These are phyloP conservation scores for Rana temporaria DNA, from an alignment of 2,113 vertebrate species.

Conservation along the genomic window DNA sequence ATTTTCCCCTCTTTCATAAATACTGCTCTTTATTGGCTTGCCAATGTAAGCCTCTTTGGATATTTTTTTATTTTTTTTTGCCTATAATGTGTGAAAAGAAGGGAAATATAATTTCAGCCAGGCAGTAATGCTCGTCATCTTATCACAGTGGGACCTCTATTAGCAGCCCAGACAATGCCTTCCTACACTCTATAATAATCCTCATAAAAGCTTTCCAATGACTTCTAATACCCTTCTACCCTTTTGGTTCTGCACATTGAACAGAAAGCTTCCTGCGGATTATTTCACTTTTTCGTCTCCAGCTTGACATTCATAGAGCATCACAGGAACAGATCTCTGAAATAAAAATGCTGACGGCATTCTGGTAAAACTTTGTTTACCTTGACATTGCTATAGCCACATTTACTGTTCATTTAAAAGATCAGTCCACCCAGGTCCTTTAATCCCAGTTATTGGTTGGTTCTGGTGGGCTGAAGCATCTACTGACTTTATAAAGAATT, in stretches of 20 bases:
- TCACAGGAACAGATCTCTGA: conserved; percentile 13
- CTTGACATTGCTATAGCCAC: background rate
- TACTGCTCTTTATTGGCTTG: background rate
- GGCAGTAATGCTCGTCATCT: conserved; percentile 41
- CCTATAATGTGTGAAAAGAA: conserved; percentile 12
- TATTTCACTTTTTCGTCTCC: conserved; percentile 40
- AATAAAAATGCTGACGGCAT: background rate
- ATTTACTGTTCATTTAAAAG: no score
- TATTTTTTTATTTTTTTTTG: conserved; percentile 10
- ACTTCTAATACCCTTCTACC: conserved; percentile 46
- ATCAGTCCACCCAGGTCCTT: no score
- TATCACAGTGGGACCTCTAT: conserved; percentile 49
- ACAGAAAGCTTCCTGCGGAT: conserved; percentile 37
- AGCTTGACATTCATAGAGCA: conserved; percentile 6
- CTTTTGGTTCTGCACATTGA: conserved; percentile 31
- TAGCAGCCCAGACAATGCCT: conserved; percentile 34
- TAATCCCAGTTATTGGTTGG: no score
- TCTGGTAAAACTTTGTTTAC: background rate
- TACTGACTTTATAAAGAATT: no score
- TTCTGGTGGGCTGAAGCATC: no score
- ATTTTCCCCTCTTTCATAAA: conserved; percentile 21
- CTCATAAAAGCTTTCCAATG: conserved; percentile 42
- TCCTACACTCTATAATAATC: conserved; percentile 35
- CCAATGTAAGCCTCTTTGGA: background rate
- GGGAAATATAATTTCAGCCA: conserved; percentile 26